A percentile compares a stretch with the other conserved stretches of the same genome.
Evolutionary conservation across 2,888 invertebrate genomes (phyloP).

Genomic region (Xylota segnis): DNA sequence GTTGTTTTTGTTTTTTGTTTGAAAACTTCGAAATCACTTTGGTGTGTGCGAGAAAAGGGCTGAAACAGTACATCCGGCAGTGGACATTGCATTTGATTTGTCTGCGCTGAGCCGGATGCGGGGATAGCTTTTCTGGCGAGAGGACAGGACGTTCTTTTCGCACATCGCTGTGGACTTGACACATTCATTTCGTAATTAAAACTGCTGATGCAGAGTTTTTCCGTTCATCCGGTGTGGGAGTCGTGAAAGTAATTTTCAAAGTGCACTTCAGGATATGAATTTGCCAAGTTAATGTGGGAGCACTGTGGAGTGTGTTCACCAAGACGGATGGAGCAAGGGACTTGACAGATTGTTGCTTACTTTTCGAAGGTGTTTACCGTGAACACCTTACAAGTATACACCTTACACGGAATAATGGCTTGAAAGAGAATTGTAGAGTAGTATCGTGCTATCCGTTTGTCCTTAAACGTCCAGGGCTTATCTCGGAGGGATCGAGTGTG

Average conservation of each 20-base stretch:
- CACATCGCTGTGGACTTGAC: constrained; percentile 55
- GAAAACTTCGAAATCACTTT: constrained; percentile 46
- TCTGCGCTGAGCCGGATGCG: background rate
- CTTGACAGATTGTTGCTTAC: background rate
- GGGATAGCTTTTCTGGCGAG: constrained; percentile 14
- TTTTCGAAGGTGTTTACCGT: background rate
- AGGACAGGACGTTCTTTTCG: background rate
- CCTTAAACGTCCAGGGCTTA: too few species aligned
- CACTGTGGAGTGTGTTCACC: constrained; percentile 4
- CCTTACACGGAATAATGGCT: background rate
- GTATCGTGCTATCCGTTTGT: too few species aligned
- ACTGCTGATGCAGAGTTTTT: constrained; percentile 57
- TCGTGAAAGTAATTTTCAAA: constrained; percentile 47
- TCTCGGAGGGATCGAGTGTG: too few species aligned
- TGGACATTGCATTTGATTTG: constrained; percentile 2
- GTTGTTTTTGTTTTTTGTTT: constrained; percentile 6
- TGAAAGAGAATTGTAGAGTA: too few species aligned
- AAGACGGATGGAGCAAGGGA: background rate
- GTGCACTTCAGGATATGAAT: constrained; percentile 47
- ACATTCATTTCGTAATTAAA: constrained; percentile 61
- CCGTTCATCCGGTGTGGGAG: constrained; percentile 14
- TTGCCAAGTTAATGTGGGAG: constrained; percentile 31
- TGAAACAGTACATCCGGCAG: background rate
- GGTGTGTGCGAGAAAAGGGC: background rate
- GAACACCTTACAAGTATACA: background rate